Base-by-base conservation (phyloP, 2,113 vertebrate species). In the Oncorhynchus nerka region DNA sequence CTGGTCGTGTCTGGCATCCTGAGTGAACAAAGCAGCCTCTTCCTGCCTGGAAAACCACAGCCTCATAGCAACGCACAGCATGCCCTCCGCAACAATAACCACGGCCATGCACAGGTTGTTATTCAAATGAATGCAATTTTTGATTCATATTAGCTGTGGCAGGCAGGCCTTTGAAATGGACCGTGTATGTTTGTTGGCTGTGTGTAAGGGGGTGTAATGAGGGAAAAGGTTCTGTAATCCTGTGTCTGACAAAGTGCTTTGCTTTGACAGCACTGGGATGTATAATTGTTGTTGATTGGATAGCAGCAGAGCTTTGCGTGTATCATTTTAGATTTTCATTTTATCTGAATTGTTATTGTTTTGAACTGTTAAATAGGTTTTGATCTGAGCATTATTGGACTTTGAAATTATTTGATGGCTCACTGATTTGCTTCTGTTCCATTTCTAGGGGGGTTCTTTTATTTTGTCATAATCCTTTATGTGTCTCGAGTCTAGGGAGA, bases 401-500 rank as follows among this genome's bases (percentile, higher is more conserved):
- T 26, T 64, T n/a, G 8, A 24, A 64, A 64, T 64, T 0, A 64
- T n/a, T 24, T 19, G 61, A 24, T 64, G n/a, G 16, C 61, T 64
- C 22, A 39, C 39, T 39, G 39, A 39, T 39, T 39, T 39, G 34
- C 34, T 39, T 39, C 34, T 9, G 34, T 39, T 39, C 39, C 39
- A 0, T 39, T 39, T 39, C 39, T 39, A 2, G 59, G 16, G 59
- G 6, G 6, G 15, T 22, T 20, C 6, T 19, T 9, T 20, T 61
- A 61, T 61, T 20, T 22, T 79, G 39, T 4, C 24, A 61, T 1
- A 71, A 73, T 45, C 71, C 75, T 22, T 77, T 32, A 32, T 77
- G 73, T 77, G 32, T 71, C 4, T 78, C 81, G 70, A 76, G 48
- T 30, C 30, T 51, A 45, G 69, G 68, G 48, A 48, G 64, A 57